A percentile compares a stretch with the other conserved stretches of the same genome.
These are phyloP conservation scores for Vidua chalybeata DNA, from an alignment of 2,113 vertebrate species.

Conservation along the genomic window DNA sequence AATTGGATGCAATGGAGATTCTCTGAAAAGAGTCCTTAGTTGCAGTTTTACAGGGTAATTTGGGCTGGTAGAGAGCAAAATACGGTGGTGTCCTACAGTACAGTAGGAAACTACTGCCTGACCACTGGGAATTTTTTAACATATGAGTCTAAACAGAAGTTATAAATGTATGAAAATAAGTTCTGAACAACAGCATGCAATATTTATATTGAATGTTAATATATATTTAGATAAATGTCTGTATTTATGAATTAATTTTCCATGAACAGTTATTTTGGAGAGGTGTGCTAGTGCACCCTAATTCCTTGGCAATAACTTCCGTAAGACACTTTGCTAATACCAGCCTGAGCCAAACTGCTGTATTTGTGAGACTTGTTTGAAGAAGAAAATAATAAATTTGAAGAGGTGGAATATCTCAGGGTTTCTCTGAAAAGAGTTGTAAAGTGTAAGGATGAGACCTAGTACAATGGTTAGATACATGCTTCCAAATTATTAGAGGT, in stretches of 20 bases:
- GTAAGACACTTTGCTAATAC: background rate
- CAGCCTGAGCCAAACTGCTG: background rate
- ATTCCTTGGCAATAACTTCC: background rate
- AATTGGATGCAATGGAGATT: background rate
- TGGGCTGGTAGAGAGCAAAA: background rate
- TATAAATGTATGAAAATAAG: background rate
- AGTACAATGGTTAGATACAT: background rate
- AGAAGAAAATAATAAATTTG: background rate
- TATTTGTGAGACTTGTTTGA: background rate
- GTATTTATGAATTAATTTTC: background rate
- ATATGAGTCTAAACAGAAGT: background rate
- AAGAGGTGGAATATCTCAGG: background rate
- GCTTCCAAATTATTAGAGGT: background rate
- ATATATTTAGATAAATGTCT: background rate
- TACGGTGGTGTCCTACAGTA: background rate
- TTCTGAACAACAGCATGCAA: background rate
- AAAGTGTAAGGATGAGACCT: background rate
- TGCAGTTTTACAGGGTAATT: background rate
- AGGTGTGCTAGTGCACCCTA: background rate
- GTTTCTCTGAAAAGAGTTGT: background rate
- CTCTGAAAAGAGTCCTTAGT: background rate
- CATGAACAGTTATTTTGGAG: background rate
- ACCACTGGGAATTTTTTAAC: background rate
- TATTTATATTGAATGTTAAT: background rate
- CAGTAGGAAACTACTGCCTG: background rate